Conservation (phyloP, 2,797 vertebrate genomes). For the Eidolon dupreanum region DNA sequence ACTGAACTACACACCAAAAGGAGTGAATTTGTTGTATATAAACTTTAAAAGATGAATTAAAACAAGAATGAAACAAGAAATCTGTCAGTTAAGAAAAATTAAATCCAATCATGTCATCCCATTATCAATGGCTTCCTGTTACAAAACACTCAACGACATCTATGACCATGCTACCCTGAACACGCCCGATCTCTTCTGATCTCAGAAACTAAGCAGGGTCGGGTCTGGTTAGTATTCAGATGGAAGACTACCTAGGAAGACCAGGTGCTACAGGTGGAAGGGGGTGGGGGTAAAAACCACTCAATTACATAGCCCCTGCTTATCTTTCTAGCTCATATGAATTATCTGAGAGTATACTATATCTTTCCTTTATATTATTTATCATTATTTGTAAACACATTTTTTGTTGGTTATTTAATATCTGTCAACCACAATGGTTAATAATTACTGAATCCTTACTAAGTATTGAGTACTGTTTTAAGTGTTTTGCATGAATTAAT, state of each 20-base stretch:
- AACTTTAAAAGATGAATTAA: slow-evolving; percentile 19
- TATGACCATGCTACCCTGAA: no score
- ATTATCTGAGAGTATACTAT: neutral
- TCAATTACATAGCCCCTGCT: neutral
- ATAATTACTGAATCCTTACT: neutral
- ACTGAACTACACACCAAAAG: neutral
- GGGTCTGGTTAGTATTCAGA: no score
- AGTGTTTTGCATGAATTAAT: neutral
- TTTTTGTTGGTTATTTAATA: slow-evolving; percentile 5
- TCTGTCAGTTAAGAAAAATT: neutral
- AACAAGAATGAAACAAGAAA: neutral
- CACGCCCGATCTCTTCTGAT: no score
- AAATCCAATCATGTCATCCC: neutral
- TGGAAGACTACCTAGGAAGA: no score
- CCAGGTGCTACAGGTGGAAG: no score
- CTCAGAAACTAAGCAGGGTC: no score
- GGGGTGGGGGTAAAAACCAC: no score
- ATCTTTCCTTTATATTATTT: neutral
- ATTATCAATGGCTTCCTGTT: neutral
- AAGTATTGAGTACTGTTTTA: neutral
- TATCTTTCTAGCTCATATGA: neutral
- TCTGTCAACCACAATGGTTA: neutral
- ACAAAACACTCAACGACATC: neutral
- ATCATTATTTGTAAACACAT: neutral
- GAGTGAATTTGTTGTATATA: neutral